Evolutionary conservation across 2,113 vertebrate species (phyloP), one percentile per base, ranked within the genome.

Genomic region (Talpa occidentalis): DNA sequence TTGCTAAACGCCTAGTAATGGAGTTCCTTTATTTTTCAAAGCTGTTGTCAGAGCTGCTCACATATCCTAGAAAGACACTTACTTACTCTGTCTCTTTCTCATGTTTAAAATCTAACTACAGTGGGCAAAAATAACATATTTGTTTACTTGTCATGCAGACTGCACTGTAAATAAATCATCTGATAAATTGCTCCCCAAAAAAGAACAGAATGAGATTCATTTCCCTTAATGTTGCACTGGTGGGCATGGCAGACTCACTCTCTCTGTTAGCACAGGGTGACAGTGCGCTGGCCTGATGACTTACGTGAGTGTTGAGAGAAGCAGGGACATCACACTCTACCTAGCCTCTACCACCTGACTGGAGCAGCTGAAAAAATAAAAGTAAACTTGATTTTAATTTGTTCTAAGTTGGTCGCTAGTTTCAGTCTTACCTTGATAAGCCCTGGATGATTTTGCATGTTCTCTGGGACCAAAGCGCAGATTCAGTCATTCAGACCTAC

Each of bases 21-120:
- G 88, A 97, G 79, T 96, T 95, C 91, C 85, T 98, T 98, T 98
- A 96, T 98, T 98, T 98, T 97, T 94, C 93, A 97, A 94, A 93
- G 95, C 93, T 97, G 91, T 96, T 98, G 95, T 96, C 2, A 96
- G 24, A 95, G 88, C 96, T 97, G 97, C 97, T 98, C 96, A 94
- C 92, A 93, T 62, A 97, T 95, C 91, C 74, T 93, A 88, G 92
- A 95, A 95, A 97, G 95, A 97, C 62, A 92, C 95, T 97, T 97
- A 93, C 93, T 97, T 97, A 93, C 93, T 97, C 88, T 96, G 78
- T 97, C 72, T 96, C 72, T 95, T 98, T 98, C 94, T 97, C 81
- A 30, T 95, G 79, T 97, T 98, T 96, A 97, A 93, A 97, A 98
- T 97, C 78, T 84, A 97, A 81, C 60, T 91, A 76, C 62, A 95